Percentiles rank a stretch among this genome's conserved stretches.
phyloP scores from a whole-genome alignment of 2,888 invertebrate genomes.

The Icerya purchasi region DNA sequence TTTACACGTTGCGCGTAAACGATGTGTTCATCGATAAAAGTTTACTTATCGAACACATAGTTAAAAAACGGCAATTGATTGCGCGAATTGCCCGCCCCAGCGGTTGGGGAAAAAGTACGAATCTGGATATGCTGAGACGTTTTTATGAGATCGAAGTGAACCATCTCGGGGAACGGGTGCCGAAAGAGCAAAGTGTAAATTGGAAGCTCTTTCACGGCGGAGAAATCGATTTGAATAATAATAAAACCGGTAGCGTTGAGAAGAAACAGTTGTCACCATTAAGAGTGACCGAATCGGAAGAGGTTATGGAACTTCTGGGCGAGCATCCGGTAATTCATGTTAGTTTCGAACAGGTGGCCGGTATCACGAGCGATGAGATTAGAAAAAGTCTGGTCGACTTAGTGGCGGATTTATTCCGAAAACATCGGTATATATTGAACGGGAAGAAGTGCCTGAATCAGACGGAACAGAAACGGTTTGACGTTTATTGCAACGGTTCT shows the following conservation, averaged over 20 bases:
- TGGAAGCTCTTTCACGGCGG: not conserved
- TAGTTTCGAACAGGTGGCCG: not conserved
- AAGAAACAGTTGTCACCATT: not conserved
- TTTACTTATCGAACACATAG: not conserved
- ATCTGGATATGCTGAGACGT: constrained; percentile 1
- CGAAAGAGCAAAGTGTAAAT: not conserved
- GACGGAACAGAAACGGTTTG: too few species aligned
- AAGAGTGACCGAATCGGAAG: not conserved
- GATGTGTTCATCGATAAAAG: constrained; percentile 4
- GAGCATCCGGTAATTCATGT: not conserved
- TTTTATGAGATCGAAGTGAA: constrained; percentile 4
- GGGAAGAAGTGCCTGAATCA: too few species aligned
- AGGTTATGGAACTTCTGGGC: not conserved
- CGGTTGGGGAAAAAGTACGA: not conserved
- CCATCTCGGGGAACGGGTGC: not conserved
- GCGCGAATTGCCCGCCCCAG: not conserved
- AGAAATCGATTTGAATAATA: not conserved
- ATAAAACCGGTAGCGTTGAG: too few species aligned
- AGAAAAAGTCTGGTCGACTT: not conserved
- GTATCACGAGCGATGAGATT: not conserved
- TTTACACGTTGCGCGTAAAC: constrained; percentile 1
- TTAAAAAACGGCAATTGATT: not conserved
- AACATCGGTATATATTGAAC: not conserved
- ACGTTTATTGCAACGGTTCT: too few species aligned
- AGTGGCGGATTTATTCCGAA: not conserved